Evolutionary conservation across 2,888 invertebrate genomes (phyloP).

Genomic region (Orchesellides sinensis): DNA sequence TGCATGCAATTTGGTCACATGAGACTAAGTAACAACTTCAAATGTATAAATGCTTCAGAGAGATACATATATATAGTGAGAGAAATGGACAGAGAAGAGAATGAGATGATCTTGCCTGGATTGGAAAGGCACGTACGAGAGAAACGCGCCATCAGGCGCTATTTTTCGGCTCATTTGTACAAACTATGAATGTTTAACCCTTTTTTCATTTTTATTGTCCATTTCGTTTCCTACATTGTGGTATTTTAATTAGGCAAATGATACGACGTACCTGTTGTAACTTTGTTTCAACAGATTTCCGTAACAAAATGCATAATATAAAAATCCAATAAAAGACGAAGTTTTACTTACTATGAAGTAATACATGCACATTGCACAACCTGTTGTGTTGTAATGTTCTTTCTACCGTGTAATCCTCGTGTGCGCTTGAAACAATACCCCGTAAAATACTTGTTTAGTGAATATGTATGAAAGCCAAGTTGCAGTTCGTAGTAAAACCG

Average conservation of each 20-base stretch:
- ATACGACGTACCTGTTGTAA: background rate
- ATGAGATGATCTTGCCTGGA: constrained; percentile 30
- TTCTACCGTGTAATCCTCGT: too few relatives aligned
- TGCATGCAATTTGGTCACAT: constrained; percentile 72
- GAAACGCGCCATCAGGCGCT: background rate
- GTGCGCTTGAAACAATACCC: too few relatives aligned
- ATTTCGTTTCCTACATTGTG: background rate
- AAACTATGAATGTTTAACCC: background rate
- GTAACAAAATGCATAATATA: too few relatives aligned
- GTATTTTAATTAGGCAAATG: constrained; percentile 10
- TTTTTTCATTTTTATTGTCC: background rate
- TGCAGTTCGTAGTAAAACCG: too few relatives aligned
- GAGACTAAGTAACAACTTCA: constrained; percentile 47
- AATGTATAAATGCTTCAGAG: constrained; percentile 21
- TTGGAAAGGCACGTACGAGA: constrained; percentile 33
- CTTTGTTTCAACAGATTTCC: too few relatives aligned
- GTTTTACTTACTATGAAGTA: too few relatives aligned
- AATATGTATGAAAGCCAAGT: too few relatives aligned
- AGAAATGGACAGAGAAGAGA: constrained; percentile 23
- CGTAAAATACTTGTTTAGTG: too few relatives aligned
- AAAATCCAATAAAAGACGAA: too few relatives aligned
- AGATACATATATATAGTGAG: too few relatives aligned
- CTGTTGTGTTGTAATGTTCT: too few relatives aligned
- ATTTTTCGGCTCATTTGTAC: background rate
- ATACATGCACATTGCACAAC: too few relatives aligned